Base-by-base conservation (phyloP, 2,113 vertebrate genomes). In the Oryzias javanicus region DNA sequence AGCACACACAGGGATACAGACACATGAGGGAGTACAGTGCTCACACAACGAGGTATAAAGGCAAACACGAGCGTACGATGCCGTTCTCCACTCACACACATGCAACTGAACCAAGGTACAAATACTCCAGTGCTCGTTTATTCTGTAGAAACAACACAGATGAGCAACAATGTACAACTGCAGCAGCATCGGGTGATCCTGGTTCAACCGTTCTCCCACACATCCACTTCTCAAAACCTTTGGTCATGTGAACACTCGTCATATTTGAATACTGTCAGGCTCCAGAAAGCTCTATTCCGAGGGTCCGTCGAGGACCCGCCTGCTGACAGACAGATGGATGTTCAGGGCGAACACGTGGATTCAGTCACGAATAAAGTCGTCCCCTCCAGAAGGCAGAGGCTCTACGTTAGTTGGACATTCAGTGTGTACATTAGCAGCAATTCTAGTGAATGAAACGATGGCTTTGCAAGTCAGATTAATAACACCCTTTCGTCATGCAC, bases 41-140 rank as follows among this genome's bases (percentile, higher is more conserved):
- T 86, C 80, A 90, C 81, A 89, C 81, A 84, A 84, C 87, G 86
- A 89, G 84, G 86, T 88, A 89, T 80, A 79, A 82, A 88, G 80
- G 83, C 81, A 70, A 80, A 82, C 69, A 63, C 82, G 83, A 68
- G 79, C 83, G 58, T 45, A 70, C 71, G 72, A 70, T 49, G 60
- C 62, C 25, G n/a, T 70, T 54, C 59, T 62, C 68, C 80, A 82
- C 65, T 60, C 72, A 24, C 69, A 63, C 82, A 70, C 86, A 85
- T 79, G 79, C 86, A 80, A 71, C 78, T 76, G 49, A 82, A 86
- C 72, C 66, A 60, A 78, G 67, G 76, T 86, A 86, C 82, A 87
- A 87, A 86, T 75, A 80, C 75, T 75, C 25, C 51, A 80, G 56
- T 70, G 73, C 71, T 75, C 78, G 55, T 70, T 70, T 78, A 65